Percentiles rank a stretch among this genome's conserved stretches.
Conservation (phyloP, 1,140 invertebrate species). For the Leptinotarsa undecemlineata region DNA sequence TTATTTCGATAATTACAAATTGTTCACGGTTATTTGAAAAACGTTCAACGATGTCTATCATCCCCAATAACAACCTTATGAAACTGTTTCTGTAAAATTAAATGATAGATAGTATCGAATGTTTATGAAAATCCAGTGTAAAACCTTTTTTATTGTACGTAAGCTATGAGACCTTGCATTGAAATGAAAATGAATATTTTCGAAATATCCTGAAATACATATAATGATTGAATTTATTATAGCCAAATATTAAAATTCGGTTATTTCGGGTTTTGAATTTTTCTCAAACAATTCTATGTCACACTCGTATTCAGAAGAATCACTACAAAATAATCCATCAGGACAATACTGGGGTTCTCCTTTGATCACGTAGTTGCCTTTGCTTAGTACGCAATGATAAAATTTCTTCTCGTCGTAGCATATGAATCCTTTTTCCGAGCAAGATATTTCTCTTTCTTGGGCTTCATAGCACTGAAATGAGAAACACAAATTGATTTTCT, state of each 20-base stretch:
- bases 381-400: constrained; percentile 14
- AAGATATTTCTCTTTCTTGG: background rate
- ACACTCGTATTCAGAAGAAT: constrained; percentile 8
- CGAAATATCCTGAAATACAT: background rate
- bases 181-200: background rate
- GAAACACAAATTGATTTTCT: background rate
- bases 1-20: too few species aligned
- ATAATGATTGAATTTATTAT: background rate
- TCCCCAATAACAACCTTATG: too few species aligned
- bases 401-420: constrained; percentile 7
- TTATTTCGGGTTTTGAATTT: too few species aligned
- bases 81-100: too few species aligned
- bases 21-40: too few species aligned
- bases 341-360: constrained; percentile 6
- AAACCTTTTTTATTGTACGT: too few species aligned
- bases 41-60: too few species aligned
- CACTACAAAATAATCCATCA: constrained; percentile 8
- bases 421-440: constrained; percentile 15
- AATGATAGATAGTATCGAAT: too few species aligned
- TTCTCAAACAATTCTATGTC: background rate
- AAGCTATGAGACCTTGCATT: background rate
- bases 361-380: constrained; percentile 3
- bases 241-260: background rate
- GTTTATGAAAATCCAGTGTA: too few species aligned
- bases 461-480: background rate